A percentile compares a stretch with the other conserved stretches of the same genome.
Conservation (phyloP, 2,888 invertebrate species). For the Drosophila trichaetosa region DNA sequence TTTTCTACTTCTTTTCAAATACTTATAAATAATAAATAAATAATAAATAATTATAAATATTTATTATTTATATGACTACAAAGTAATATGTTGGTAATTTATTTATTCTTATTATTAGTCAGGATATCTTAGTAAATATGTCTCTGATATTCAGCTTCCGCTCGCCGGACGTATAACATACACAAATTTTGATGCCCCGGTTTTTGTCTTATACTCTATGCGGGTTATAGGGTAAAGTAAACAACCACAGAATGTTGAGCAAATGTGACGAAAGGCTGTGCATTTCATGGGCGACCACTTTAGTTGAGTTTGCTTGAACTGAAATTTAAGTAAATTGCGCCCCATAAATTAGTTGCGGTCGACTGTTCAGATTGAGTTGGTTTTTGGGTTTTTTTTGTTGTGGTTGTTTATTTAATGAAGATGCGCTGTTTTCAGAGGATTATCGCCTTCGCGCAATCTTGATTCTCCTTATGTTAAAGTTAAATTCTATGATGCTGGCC, state of each 20-base stretch:
- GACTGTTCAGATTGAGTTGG: conserved; percentile 2
- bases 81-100: background rate
- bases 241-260: conserved; percentile 19
- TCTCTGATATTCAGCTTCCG: background rate
- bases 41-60: background rate
- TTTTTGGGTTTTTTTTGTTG: background rate
- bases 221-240: background rate
- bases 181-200: background rate
- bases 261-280: conserved; percentile 27
- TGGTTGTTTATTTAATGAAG: conserved; percentile 12
- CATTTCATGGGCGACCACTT: conserved; percentile 14
- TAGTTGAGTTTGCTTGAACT: conserved; percentile 30
- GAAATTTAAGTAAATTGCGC: conserved; percentile 43
- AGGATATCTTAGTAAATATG: background rate
- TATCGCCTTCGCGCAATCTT: background rate
- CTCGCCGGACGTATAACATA: background rate
- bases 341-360: conserved; percentile 33
- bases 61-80: background rate
- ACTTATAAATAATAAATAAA: background rate
- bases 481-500: background rate
- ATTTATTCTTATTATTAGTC: background rate
- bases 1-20: background rate
- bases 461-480: background rate
- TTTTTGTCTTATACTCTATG: background rate
- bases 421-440: conserved; percentile 6